Evolutionary conservation across 1,140 invertebrate genomes (phyloP).

Genomic region (Amyelois transitella): DNA sequence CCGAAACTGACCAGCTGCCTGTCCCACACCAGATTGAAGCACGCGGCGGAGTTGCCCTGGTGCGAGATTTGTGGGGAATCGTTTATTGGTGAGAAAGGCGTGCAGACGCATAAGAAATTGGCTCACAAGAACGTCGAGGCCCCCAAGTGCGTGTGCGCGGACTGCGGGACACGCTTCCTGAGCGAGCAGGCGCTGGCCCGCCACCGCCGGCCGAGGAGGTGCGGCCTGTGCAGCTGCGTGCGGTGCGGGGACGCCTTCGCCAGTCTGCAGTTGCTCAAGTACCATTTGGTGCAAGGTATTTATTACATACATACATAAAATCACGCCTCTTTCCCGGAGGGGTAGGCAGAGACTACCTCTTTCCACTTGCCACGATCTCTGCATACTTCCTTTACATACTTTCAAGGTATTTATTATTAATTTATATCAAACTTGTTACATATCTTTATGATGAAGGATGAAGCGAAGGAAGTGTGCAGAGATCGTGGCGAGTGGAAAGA

Average conservation of each 20-base stretch:
- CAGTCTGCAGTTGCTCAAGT: neutral
- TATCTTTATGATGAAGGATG: too few relatives aligned
- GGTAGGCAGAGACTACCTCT: neutral
- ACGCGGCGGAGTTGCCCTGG: neutral
- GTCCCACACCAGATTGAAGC: slow-evolving; percentile 25
- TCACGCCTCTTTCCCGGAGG: too few relatives aligned
- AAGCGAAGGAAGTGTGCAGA: too few relatives aligned
- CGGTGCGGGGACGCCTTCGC: neutral
- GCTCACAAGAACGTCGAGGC: neutral
- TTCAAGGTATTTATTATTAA: too few relatives aligned
- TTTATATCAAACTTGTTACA: too few relatives aligned
- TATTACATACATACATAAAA: neutral
- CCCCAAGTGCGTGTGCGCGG: neutral
- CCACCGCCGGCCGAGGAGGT: neutral
- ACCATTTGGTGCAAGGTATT: neutral
- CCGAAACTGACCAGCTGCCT: neutral
- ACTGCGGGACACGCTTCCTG: neutral
- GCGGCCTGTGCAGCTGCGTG: neutral
- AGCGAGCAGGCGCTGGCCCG: neutral
- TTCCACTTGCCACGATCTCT: neutral
- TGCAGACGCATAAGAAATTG: neutral
- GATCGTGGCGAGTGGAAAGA: too few relatives aligned
- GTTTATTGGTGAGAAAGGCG: neutral
- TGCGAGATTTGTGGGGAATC: neutral
- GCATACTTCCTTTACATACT: too few relatives aligned